phyloP scores from a whole-genome alignment of 2,888 invertebrate species.

The Ariolimax columbianus region DNA sequence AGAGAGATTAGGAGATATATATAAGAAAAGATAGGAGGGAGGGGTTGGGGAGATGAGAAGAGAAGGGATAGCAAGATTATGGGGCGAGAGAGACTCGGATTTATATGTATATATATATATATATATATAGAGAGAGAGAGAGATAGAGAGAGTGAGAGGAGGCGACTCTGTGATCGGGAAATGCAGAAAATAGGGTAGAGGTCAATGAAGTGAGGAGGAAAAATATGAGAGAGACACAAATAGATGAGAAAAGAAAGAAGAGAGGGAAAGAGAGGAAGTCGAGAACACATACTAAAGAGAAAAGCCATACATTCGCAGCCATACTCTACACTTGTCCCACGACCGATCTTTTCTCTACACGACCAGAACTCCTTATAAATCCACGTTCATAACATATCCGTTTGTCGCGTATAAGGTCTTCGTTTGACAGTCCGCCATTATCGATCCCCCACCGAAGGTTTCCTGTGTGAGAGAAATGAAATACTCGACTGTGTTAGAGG shows the following conservation, averaged over 20 bases:
- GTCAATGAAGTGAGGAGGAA: no score
- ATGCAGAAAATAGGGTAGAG: no score
- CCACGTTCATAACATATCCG: background rate
- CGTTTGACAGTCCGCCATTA: constrained; percentile 12
- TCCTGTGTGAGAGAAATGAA: background rate
- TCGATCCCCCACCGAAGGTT: background rate
- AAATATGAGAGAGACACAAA: no score
- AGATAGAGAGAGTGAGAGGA: background rate
- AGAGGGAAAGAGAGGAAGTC: background rate
- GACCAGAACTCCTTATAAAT: background rate
- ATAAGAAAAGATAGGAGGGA: no score
- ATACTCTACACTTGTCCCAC: background rate
- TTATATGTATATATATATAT: no score
- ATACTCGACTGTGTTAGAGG: constrained; percentile 3
- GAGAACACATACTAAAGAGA: background rate
- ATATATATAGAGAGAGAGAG: background rate
- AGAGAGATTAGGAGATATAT: background rate
- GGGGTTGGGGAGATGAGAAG: no score
- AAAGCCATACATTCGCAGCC: background rate
- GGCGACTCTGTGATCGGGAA: no score
- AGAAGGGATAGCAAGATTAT: no score
- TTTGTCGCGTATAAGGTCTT: constrained; percentile 8
- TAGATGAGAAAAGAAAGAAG: no score
- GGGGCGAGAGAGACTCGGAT: no score
- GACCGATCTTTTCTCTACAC: background rate